phyloP scores from a whole-genome alignment of 2,113 vertebrate genomes.

The Osmerus eperlanus region DNA sequence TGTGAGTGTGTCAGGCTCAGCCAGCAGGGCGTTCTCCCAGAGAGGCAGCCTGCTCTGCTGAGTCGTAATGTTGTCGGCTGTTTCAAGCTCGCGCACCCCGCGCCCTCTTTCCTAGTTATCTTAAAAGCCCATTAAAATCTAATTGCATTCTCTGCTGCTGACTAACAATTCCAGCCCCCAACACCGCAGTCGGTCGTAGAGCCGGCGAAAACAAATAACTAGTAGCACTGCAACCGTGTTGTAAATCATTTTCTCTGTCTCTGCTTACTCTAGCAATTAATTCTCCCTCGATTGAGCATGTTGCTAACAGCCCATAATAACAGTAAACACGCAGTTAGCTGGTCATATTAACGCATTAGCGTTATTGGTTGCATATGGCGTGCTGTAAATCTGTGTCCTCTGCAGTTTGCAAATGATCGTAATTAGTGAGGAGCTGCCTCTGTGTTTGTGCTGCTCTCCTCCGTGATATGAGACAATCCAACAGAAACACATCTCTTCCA shows the following conservation, averaged over 20 bases:
- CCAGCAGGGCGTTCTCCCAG: too few species aligned
- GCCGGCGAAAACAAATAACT: conserved; percentile 59
- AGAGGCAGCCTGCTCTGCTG: neutral
- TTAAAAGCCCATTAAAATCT: conserved; percentile 63
- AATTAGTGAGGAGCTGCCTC: conserved; percentile 20
- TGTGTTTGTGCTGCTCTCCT: too few species aligned
- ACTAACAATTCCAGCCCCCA: conserved; percentile 54
- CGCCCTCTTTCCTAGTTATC: conserved; percentile 17
- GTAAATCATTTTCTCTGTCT: conserved; percentile 59
- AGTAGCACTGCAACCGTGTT: conserved; percentile 54
- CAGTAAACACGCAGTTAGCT: conserved; percentile 53
- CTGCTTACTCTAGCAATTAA: conserved; percentile 62
- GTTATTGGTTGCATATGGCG: conserved; percentile 44
- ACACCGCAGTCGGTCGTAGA: conserved; percentile 49
- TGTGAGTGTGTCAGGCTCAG: too few species aligned
- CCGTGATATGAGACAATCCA: too few species aligned
- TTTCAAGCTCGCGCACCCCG: neutral
- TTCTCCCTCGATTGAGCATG: conserved; percentile 53
- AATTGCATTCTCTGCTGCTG: conserved; percentile 61
- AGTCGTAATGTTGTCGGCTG: neutral
- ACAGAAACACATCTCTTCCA: too few species aligned
- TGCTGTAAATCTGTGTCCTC: conserved; percentile 42
- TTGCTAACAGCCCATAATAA: conserved; percentile 57
- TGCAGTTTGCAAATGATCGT: conserved; percentile 52
- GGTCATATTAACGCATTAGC: conserved; percentile 56